Base-by-base conservation (phyloP, 2,888 invertebrate species). In the Melitaea athalia region DNA sequence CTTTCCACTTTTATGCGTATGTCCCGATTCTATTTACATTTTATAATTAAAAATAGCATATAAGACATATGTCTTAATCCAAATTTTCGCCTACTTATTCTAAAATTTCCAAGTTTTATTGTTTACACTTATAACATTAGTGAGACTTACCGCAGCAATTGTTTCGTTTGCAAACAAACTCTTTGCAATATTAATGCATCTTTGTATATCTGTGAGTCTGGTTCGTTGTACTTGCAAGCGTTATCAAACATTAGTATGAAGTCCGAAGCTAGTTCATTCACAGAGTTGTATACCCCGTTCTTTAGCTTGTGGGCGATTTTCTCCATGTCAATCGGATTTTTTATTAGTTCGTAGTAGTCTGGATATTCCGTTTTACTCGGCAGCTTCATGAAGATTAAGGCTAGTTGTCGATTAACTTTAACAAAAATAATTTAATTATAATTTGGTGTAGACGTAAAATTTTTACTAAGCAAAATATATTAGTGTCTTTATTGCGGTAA, bases 151-250 rank as follows among this genome's bases (percentile, higher is more conserved):
- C 96, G 95, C 65, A 99, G 88, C 84, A 97, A 95, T 77, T 97
- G 94, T 81, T 99, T 99, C 70, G 98, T 97, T 93, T 99, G 97
- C 73, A 99, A 92, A 68, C 98, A 97, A 62, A 99, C 94, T 74
- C 98, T 94, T 88, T 99, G 99, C 78, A 99, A 88, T 33, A 98
- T 96, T 76, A 99, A 92, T 0, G 99, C 98, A 87, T 99, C 99
- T 91, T 99, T 99, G 85, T 99, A 99, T 74, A 99, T 98, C 87
- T 98, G 97, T 0, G 99, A 99, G 82, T 99, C 99, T 0, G 99
- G 99, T 82, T 99, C 99, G 85, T 99, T 99, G 83, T 98, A 99
- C 83, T 98, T 98, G 93, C 98, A 99, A 0, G 99, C 99, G 85
- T 99, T 99, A 79, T 98, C 98, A 78, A 98, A 97, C 98, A 99